These are phyloP conservation scores for Dasyprocta punctata DNA, from an alignment of 2,113 vertebrate species.

Conservation along the genomic window DNA sequence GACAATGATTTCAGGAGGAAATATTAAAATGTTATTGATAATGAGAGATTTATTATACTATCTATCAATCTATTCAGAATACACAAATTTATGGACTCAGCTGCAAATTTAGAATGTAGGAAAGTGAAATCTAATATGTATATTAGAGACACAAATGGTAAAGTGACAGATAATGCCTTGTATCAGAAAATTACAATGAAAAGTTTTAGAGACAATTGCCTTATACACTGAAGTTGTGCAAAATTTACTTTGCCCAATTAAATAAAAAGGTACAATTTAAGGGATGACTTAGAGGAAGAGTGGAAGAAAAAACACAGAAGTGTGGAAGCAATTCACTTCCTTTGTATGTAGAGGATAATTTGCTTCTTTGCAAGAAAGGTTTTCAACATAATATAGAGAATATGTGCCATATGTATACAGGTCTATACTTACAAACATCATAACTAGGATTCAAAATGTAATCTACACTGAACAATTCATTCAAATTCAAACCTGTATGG, in stretches of 20 bases:
- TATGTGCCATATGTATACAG: not conserved
- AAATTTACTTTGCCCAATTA: slow-evolving; percentile 55
- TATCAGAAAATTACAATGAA: slow-evolving; percentile 50
- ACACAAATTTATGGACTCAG: not conserved
- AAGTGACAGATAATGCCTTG: not conserved
- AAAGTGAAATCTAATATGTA: not conserved
- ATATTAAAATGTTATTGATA: not conserved
- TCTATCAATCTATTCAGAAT: not conserved
- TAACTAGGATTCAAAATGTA: slow-evolving; percentile 1
- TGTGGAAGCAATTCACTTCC: too few relatives aligned
- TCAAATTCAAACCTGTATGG: not conserved
- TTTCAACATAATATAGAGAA: not conserved
- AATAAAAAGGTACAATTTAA: slow-evolving; percentile 45
- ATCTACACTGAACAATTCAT: not conserved
- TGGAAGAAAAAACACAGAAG: slow-evolving; percentile 5
- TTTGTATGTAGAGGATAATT: too few relatives aligned
- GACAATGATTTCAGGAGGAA: not conserved
- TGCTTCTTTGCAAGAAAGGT: not conserved
- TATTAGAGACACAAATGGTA: not conserved
- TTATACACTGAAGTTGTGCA: not conserved
- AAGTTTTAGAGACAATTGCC: slow-evolving; percentile 9
- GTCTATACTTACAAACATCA: not conserved
- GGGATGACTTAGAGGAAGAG: not conserved
- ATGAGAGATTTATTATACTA: not conserved
- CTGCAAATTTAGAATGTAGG: not conserved